A percentile compares a stretch with the other conserved stretches of the same genome.
Conservation (phyloP, 1,140 invertebrate species). For the Ceratoteleas bidentatus region DNA sequence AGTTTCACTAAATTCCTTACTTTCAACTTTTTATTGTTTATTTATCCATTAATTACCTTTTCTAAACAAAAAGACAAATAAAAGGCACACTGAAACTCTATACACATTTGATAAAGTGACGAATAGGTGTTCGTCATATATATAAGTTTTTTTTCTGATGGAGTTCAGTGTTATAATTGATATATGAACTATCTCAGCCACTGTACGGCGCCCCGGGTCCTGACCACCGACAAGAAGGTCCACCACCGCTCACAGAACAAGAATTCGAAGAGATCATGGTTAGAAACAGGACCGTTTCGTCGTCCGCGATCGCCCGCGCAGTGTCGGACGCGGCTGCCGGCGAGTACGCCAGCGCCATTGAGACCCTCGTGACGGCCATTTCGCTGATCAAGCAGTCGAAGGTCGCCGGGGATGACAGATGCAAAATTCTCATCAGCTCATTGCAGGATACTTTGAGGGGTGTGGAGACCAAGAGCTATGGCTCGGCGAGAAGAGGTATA, state of each 20-base stretch:
- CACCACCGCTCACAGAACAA: conserved; percentile 90
- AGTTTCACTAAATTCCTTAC: too few relatives aligned
- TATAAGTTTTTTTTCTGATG: too few relatives aligned
- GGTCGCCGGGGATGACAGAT: conserved; percentile 96
- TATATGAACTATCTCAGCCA: conserved; percentile 65
- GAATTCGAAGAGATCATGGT: conserved; percentile 99
- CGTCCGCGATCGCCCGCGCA: conserved; percentile 97
- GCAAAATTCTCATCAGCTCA: conserved; percentile 98
- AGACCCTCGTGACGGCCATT: conserved; percentile 98
- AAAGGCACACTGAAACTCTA: too few relatives aligned
- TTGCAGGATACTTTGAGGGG: conserved; percentile 98
- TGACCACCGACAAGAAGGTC: conserved; percentile 83
- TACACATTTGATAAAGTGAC: too few relatives aligned
- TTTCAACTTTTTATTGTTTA: too few relatives aligned
- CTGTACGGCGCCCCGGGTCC: conserved; percentile 81
- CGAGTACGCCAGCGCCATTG: conserved; percentile 98
- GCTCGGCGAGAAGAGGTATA: conserved; percentile 84
- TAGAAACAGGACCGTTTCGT: conserved; percentile 97
- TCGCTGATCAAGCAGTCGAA: conserved; percentile 99
- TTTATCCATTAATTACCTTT: too few relatives aligned
- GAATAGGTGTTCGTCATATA: too few relatives aligned
- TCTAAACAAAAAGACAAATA: too few relatives aligned
- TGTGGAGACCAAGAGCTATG: conserved; percentile 98
- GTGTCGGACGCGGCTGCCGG: conserved; percentile 98
- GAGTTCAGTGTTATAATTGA: too few relatives aligned